A percentile compares a stretch with the other conserved stretches of the same genome.
Conservation (phyloP, 1,140 invertebrate species). For the Tetranychus urticae region DNA sequence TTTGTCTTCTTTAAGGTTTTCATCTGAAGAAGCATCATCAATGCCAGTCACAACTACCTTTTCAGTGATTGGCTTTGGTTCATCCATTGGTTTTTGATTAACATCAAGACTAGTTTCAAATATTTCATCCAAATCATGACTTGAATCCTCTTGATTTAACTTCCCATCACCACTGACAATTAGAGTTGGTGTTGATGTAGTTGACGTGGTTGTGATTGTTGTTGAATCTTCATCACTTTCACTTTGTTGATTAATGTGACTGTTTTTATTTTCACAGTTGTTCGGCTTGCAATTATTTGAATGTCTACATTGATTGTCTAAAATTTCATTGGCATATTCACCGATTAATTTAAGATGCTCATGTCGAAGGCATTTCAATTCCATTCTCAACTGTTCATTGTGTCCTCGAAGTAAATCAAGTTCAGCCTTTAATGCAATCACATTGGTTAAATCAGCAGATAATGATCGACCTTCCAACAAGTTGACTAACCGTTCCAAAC, state of each 20-base stretch:
- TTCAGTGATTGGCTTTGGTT: no score
- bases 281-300: neutral
- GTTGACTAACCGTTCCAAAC: constrained; percentile 7
- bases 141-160: no score
- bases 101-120: no score
- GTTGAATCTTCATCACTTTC: neutral
- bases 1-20: no score
- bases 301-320: neutral
- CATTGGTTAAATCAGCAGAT: constrained; percentile 1
- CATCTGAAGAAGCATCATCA: no score
- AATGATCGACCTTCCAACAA: constrained; percentile 6
- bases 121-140: no score
- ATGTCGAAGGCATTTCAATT: constrained; percentile 4
- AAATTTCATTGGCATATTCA: constrained; percentile 1
- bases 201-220: no score
- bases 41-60: no score
- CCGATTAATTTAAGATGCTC: constrained; percentile 6
- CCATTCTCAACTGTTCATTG: constrained; percentile 9
- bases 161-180: no score
- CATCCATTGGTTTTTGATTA: no score
- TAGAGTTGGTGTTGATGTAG: no score
- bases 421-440: constrained; percentile 10
- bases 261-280: neutral
- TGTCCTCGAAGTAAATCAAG: constrained; percentile 10
- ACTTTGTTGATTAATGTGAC: neutral